Conservation (phyloP, 2,113 vertebrate species). For the Oxyura jamaicensis region DNA sequence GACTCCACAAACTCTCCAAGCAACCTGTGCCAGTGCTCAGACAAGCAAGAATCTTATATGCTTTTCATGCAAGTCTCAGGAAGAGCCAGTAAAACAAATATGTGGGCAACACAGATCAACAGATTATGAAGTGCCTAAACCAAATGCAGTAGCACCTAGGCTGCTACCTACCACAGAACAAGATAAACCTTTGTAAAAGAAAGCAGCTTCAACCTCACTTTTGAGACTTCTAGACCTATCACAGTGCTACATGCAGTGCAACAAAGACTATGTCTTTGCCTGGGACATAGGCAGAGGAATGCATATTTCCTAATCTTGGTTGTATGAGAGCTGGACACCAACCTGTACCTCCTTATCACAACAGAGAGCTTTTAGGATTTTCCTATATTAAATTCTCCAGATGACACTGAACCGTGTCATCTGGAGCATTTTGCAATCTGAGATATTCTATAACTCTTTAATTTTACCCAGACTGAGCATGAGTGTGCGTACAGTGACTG, state of each 20-base stretch:
- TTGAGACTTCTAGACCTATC: neutral
- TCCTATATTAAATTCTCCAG: neutral
- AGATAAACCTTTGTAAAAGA: neutral
- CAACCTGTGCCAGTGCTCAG: too few relatives aligned
- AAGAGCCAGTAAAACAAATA: neutral
- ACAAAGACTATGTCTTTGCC: neutral
- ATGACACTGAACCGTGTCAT: neutral
- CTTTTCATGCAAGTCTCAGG: neutral
- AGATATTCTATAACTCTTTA: neutral
- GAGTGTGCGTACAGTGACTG: neutral
- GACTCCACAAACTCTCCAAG: too few relatives aligned
- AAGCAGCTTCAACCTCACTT: neutral
- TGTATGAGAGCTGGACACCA: neutral
- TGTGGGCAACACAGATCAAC: too few relatives aligned
- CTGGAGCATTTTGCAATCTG: neutral
- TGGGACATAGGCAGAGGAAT: neutral
- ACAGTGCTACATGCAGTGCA: neutral
- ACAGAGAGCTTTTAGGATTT: neutral
- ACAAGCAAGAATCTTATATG: neutral
- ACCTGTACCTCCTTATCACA: neutral
- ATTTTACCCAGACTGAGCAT: neutral
- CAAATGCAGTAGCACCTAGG: neutral
- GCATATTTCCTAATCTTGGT: neutral
- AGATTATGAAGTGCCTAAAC: neutral
- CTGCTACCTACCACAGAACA: neutral